phyloP scores from a whole-genome alignment of 2,113 vertebrate genomes.

The Xiphophorus couchianus region DNA sequence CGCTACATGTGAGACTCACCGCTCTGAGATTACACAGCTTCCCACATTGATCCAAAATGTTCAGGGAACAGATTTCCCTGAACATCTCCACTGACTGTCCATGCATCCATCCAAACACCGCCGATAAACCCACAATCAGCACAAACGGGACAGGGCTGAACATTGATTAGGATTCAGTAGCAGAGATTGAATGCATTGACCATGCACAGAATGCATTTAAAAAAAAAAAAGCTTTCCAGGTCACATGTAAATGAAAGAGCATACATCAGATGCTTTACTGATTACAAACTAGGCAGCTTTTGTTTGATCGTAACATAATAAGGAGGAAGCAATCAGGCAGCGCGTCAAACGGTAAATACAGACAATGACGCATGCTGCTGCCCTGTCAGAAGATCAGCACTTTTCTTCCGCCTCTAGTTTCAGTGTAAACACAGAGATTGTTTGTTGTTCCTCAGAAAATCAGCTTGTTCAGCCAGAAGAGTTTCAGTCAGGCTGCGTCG shows the following conservation, averaged over 20 bases:
- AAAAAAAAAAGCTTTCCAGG: background rate
- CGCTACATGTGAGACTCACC: constrained; percentile 62
- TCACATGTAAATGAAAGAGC: background rate
- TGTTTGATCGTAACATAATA: constrained; percentile 14
- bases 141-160: constrained; percentile 3
- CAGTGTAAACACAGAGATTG: constrained; percentile 46
- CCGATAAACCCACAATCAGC: constrained; percentile 21
- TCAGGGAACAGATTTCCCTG: constrained; percentile 33
- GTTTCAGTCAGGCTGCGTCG: constrained; percentile 3
- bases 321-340: background rate
- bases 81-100: constrained; percentile 14
- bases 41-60: constrained; percentile 59
- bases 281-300: constrained; percentile 12
- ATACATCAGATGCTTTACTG: background rate
- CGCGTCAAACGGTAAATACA: constrained; percentile 39
- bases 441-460: constrained; percentile 35
- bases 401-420: constrained; percentile 47
- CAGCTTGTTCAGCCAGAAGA: constrained; percentile 18
- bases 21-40: constrained; percentile 67
- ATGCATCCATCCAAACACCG: constrained; percentile 2
- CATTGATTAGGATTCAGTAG: constrained; percentile 21
- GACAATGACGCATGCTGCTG: constrained; percentile 40
- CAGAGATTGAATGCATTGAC: background rate
- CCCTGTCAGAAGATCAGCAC: constrained; percentile 40
- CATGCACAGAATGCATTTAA: background rate